phyloP scores from a whole-genome alignment of 2,113 vertebrate genomes.

The Ochotona curzoniae region DNA sequence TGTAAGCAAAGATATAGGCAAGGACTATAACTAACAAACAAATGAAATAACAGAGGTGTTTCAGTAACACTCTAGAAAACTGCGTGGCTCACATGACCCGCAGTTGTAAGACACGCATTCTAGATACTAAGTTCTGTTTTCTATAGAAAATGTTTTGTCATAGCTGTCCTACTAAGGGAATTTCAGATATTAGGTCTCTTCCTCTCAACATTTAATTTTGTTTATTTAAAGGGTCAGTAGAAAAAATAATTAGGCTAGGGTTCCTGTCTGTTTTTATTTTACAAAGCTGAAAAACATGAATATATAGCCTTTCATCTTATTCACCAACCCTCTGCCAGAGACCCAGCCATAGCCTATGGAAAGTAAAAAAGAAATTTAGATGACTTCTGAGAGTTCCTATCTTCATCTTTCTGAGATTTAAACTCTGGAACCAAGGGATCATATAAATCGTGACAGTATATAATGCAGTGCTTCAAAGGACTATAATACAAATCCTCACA shows the following conservation, averaged over 20 bases:
- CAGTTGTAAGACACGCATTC: not conserved
- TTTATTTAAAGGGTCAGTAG: not conserved
- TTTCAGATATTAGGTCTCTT: not conserved
- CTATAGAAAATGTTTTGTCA: not conserved
- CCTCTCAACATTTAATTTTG: not conserved
- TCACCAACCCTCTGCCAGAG: not conserved
- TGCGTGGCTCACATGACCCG: not conserved
- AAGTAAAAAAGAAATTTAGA: not conserved
- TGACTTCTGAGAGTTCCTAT: not conserved
- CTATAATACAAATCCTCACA: not conserved
- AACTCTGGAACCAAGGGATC: not conserved
- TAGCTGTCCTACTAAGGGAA: not conserved
- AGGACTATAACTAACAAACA: no score
- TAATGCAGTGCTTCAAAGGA: not conserved
- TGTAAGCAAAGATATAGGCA: no score
- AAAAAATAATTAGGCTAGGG: not conserved
- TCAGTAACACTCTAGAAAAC: not conserved
- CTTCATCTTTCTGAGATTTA: not conserved
- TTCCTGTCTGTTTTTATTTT: not conserved
- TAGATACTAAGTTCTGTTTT: not conserved
- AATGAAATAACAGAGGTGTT: not conserved
- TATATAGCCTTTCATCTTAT: not conserved
- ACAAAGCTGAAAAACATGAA: not conserved
- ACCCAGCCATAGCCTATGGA: not conserved
- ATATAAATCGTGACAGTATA: not conserved